Conservation (phyloP, 2,888 invertebrate species). For the Lasius fuliginosus region DNA sequence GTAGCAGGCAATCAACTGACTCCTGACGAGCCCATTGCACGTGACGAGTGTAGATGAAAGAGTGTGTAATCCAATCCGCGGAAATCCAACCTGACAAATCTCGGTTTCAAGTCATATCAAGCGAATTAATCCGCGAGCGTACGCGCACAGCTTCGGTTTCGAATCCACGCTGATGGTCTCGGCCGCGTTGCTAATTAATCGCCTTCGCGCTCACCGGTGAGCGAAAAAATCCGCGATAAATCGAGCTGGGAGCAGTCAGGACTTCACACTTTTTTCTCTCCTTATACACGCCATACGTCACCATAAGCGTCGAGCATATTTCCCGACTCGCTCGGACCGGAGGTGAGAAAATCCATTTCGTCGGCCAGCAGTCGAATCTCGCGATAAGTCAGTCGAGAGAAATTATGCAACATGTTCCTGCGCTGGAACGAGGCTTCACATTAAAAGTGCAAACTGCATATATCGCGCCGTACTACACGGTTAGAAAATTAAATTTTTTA, state of each 20-base stretch:
- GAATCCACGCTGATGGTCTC: conserved; percentile 54
- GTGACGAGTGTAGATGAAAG: conserved; percentile 63
- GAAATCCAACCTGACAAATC: conserved; percentile 50
- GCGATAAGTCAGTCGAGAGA: conserved; percentile 50
- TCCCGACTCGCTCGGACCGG: conserved; percentile 60
- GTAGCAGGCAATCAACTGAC: conserved; percentile 45
- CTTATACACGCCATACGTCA: conserved; percentile 63
- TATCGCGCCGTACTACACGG: background rate
- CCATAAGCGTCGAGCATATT: conserved; percentile 69
- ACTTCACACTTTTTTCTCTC: conserved; percentile 57
- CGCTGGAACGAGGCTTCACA: conserved; percentile 18
- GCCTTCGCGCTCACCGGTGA: conserved; percentile 57
- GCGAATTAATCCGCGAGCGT: conserved; percentile 63
- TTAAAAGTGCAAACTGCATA: conserved; percentile 48
- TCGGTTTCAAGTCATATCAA: conserved; percentile 61
- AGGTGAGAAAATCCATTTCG: conserved; percentile 70
- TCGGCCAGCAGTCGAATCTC: conserved; percentile 33
- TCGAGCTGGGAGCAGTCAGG: conserved; percentile 56
- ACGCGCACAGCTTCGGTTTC: conserved; percentile 38
- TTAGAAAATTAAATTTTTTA: conserved; percentile 46
- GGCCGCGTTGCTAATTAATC: conserved; percentile 72
- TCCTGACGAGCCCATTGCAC: conserved; percentile 32
- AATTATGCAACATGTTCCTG: conserved; percentile 53
- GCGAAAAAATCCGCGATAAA: conserved; percentile 67
- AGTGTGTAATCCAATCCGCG: conserved; percentile 59